Percentiles rank a stretch among this genome's conserved stretches.
phyloP scores from a whole-genome alignment of 2,797 vertebrate genomes.

The Vespertilio murinus region DNA sequence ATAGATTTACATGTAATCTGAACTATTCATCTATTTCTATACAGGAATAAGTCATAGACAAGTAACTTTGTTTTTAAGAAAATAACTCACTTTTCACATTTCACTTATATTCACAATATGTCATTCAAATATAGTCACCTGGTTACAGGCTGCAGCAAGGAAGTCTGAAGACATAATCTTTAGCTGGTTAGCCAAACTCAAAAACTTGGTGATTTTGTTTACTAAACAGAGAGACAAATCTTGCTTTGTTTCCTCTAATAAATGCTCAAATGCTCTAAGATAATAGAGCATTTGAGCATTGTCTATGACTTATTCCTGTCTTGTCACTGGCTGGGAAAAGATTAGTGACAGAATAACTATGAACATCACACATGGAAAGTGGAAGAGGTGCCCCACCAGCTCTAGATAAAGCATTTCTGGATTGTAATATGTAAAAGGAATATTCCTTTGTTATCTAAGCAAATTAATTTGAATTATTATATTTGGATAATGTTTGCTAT shows the following conservation, averaged over 20 bases:
- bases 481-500: neutral
- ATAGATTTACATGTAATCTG: neutral
- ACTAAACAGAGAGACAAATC: neutral
- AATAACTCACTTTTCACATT: neutral
- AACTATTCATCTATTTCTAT: neutral
- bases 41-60: no score
- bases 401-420: neutral
- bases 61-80: neutral
- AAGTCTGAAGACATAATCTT: neutral
- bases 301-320: neutral
- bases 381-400: neutral
- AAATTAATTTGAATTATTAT: neutral
- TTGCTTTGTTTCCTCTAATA: neutral
- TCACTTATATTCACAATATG: neutral
- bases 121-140: neutral
- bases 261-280: neutral
- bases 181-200: fast-evolving
- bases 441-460: neutral
- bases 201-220: neutral
- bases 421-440: neutral
- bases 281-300: no score
- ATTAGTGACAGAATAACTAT: neutral
- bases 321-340: neutral
- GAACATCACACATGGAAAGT: neutral
- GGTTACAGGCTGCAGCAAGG: neutral